phyloP scores from a whole-genome alignment of 2,888 invertebrate species.

The Acrocyrtus sp. region DNA sequence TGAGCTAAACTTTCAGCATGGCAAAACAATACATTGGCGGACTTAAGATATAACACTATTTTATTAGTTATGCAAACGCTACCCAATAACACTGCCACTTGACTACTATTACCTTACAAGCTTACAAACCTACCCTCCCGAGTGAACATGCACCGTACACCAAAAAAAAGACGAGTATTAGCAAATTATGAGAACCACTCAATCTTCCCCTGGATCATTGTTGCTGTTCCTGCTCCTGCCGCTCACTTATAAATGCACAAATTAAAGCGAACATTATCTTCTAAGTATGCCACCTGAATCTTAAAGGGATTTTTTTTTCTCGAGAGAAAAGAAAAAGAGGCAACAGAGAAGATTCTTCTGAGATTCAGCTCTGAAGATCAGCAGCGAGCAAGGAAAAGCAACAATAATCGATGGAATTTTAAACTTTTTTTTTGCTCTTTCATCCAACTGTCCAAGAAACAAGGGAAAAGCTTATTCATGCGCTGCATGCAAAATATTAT shows the following conservation, averaged over 20 bases:
- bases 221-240: neutral
- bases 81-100: neutral
- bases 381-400: no score
- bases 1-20: neutral
- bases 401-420: no score
- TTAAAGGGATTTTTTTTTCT: slow-evolving; percentile 33
- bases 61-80: neutral
- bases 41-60: neutral
- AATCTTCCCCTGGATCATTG: slow-evolving; percentile 36
- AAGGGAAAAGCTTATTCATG: no score
- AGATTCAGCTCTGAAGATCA: no score
- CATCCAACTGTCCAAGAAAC: no score
- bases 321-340: no score
- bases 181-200: slow-evolving; percentile 11
- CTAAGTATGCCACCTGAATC: slow-evolving; percentile 47
- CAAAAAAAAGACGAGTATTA: neutral
- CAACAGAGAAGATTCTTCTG: no score
- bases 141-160: neutral
- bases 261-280: slow-evolving; percentile 28
- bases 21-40: neutral
- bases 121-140: neutral
- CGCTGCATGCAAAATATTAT: no score
- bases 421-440: no score
- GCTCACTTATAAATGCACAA: slow-evolving; percentile 27
- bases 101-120: neutral